Base-by-base conservation (phyloP, 2,888 invertebrate species). In the Chrysodeixis includens region DNA sequence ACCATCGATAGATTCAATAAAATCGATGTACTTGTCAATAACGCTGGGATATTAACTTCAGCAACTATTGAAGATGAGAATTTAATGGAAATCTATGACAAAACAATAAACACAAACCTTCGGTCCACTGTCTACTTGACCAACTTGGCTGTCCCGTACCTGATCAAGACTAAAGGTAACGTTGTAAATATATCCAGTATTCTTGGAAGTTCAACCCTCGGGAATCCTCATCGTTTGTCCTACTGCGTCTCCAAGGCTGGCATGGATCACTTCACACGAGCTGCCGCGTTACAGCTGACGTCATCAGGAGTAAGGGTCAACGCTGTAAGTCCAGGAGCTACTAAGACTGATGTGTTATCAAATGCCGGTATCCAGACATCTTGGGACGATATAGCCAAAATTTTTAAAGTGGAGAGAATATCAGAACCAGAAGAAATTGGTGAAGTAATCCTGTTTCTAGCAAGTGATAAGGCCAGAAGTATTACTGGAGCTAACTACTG, bases 341-440 rank as follows among this genome's bases (percentile, higher is more conserved):
- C 57, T 0, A 6, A 14, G 6, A 77, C 76, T 1, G 61, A 76
- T 1, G 18, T 76, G 0, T 14, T 62, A 0, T 10, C 18, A 4
- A 30, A 55, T 30, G n/a, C 59, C 8, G 65, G 67, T 9, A 5
- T 61, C 0, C 22, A 55, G 0, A 18, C 18, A 1, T 16, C 18
- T 26, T 64, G 49, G 51, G 58, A 74, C 16, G 52, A 64, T 26
- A 9, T 0, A 18, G 32, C 14, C 5, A 9, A 58, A 18, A 1
- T 56, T 40, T 12, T 30, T 46, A 26, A 55, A 73, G 20, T 51
- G 58, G 26, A 56, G 16, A 14, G 74, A 4, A 62, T 69, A 0
- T 95, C 95, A 87, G 58, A 80, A 5, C 51, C 83, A 1, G 70
- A 82, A 30, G 87, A 87, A 60, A 62, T 87, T n/a, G 84, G 76